Conservation (phyloP, 2,888 invertebrate genomes). For the Hypolimnas misippus region DNA sequence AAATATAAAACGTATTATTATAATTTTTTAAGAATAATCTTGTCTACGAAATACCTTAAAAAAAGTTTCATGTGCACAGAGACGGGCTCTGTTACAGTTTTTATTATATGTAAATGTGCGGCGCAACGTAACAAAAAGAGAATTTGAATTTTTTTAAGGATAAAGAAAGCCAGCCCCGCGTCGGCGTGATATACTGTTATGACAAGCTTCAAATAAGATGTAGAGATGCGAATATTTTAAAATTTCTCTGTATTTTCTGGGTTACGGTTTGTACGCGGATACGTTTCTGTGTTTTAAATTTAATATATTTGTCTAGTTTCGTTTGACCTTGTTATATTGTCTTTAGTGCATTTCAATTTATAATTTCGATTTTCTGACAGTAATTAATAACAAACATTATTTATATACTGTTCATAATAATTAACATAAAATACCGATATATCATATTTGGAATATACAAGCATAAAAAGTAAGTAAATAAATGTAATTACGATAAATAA, state of each 20-base stretch:
- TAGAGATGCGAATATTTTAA: slow-evolving; percentile 18
- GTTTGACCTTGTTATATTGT: not conserved
- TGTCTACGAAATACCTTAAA: too few species aligned
- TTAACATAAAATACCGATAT: too few species aligned
- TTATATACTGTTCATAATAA: too few species aligned
- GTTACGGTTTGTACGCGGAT: slow-evolving; percentile 11
- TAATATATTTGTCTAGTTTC: not conserved
- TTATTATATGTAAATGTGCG: slow-evolving; percentile 6
- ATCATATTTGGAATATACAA: too few species aligned
- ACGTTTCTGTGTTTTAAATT: slow-evolving; percentile 5
- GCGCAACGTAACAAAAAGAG: not conserved
- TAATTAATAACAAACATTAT: too few species aligned
- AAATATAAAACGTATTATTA: too few species aligned
- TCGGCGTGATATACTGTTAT: slow-evolving; percentile 26
- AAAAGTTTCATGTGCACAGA: too few species aligned
- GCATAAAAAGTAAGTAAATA: too few species aligned
- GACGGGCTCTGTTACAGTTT: not conserved
- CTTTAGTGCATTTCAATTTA: not conserved
- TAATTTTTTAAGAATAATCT: too few species aligned
- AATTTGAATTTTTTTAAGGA: slow-evolving; percentile 10
- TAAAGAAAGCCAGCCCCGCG: slow-evolving; percentile 23
- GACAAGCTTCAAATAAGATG: slow-evolving; percentile 13
- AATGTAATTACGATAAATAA: too few species aligned
- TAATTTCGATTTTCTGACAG: too few species aligned
- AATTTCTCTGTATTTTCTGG: slow-evolving; percentile 19